A percentile compares a stretch with the other conserved stretches of the same genome.
phyloP scores from a whole-genome alignment of 2,797 vertebrate species.

The Coccyzus lansbergi region DNA sequence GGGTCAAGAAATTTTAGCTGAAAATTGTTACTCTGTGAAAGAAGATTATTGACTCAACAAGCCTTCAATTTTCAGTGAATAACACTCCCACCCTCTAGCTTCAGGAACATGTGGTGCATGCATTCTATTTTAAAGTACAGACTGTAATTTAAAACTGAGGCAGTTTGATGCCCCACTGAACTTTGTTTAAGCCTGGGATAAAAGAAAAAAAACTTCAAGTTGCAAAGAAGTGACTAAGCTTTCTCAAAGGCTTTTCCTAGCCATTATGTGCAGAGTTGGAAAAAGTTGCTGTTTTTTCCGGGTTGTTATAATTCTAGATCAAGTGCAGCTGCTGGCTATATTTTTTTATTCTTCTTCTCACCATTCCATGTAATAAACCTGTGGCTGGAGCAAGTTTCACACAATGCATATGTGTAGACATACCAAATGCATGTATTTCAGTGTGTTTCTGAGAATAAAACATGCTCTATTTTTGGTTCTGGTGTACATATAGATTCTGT shows the following conservation, averaged over 20 bases:
- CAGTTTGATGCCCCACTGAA: slow-evolving; percentile 86
- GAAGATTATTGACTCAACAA: slow-evolving; percentile 86
- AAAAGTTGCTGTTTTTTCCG: slow-evolving; percentile 26
- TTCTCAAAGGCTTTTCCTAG: slow-evolving; percentile 71
- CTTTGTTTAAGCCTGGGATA: slow-evolving; percentile 84
- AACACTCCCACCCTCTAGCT: slow-evolving; percentile 83
- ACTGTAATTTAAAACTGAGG: slow-evolving; percentile 85
- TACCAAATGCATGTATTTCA: neutral
- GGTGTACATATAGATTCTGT: neutral
- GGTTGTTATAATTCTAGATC: neutral
- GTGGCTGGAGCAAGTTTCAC: neutral
- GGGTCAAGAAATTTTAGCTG: slow-evolving; percentile 87
- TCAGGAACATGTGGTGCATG: slow-evolving; percentile 79
- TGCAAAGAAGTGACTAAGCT: slow-evolving; percentile 78
- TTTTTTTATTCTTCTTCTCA: neutral
- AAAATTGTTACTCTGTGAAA: slow-evolving; percentile 85
- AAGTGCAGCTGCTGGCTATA: neutral
- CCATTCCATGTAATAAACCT: neutral
- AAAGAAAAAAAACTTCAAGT: slow-evolving; percentile 76
- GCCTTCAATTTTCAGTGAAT: slow-evolving; percentile 86
- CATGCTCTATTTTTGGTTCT: neutral
- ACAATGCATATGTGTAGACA: too few species aligned
- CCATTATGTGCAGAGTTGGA: slow-evolving; percentile 28
- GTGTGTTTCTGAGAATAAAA: neutral
- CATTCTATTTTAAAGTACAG: slow-evolving; percentile 85